These are phyloP conservation scores for Limnephilus lunatus DNA, from an alignment of 2,888 invertebrate species.

Conservation along the genomic window DNA sequence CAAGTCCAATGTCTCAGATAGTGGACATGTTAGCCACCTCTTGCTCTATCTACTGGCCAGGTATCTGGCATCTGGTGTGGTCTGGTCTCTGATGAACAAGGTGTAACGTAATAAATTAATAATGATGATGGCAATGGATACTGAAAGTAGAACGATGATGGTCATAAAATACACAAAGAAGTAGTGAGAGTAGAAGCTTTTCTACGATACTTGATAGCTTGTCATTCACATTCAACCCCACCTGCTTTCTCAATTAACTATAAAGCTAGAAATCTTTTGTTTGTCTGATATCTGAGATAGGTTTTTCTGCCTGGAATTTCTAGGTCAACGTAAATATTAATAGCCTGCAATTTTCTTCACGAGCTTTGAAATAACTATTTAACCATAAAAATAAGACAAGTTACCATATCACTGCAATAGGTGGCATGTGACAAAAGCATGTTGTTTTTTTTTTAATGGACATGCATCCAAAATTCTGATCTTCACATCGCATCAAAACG, in stretches of 20 bases:
- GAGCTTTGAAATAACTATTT: neutral
- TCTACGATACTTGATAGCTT: neutral
- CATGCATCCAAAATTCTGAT: too few relatives aligned
- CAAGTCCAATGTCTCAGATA: neutral
- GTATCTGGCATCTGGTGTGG: neutral
- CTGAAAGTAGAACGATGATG: neutral
- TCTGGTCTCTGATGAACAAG: neutral
- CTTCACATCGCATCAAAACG: too few relatives aligned
- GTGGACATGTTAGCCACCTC: neutral
- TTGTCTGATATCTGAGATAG: neutral
- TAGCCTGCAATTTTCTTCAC: neutral
- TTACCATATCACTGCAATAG: too few relatives aligned
- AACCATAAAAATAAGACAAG: neutral
- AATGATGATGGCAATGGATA: neutral
- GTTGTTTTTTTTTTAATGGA: too few relatives aligned
- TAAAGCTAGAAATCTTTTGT: neutral
- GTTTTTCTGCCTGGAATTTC: neutral
- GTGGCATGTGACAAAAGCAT: too few relatives aligned
- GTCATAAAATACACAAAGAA: neutral
- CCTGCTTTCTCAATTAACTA: neutral
- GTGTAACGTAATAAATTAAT: neutral
- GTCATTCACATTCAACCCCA: neutral
- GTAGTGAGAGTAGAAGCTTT: neutral
- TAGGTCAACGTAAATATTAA: neutral
- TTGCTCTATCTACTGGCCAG: neutral